A percentile compares a stretch with the other conserved stretches of the same genome.
Evolutionary conservation across 2,888 invertebrate genomes (phyloP).

Genomic region (Platypus cylindrus): DNA sequence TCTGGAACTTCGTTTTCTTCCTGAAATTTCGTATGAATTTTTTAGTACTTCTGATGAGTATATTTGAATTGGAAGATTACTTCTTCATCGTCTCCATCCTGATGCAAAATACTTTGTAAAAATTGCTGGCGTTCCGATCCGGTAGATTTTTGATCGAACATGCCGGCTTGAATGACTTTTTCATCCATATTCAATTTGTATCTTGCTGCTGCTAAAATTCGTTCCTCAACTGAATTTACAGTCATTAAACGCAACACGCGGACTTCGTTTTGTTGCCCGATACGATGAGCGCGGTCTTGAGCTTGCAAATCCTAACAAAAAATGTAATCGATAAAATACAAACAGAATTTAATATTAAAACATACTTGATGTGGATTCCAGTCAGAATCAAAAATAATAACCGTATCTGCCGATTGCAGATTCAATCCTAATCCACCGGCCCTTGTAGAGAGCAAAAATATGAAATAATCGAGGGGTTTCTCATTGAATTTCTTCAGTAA

Average conservation of each 20-base stretch:
- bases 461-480: conserved; percentile 79
- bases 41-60: background rate
- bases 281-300: conserved; percentile 98
- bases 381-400: conserved; percentile 97
- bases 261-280: conserved; percentile 97
- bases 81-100: conserved; percentile 90
- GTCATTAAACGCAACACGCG: conserved; percentile 95
- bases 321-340: background rate
- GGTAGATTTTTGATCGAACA: conserved; percentile 99
- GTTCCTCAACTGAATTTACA: conserved; percentile 96
- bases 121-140: conserved; percentile 93
- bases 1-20: conserved; percentile 95
- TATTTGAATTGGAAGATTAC: conserved; percentile 26
- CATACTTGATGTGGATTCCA: conserved; percentile 98
- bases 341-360: background rate
- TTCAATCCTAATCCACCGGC: conserved; percentile 97
- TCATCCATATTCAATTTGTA: conserved; percentile 99
- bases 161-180: conserved; percentile 99
- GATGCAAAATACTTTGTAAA: conserved; percentile 85
- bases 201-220: conserved; percentile 92
- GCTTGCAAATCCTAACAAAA: conserved; percentile 82
- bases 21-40: conserved; percentile 12
- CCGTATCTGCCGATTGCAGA: conserved; percentile 96
- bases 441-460: conserved; percentile 91
- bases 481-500: conserved; percentile 84